Evolutionary conservation across 2,113 vertebrate genomes (phyloP).

Genomic region (Callithrix jacchus): DNA sequence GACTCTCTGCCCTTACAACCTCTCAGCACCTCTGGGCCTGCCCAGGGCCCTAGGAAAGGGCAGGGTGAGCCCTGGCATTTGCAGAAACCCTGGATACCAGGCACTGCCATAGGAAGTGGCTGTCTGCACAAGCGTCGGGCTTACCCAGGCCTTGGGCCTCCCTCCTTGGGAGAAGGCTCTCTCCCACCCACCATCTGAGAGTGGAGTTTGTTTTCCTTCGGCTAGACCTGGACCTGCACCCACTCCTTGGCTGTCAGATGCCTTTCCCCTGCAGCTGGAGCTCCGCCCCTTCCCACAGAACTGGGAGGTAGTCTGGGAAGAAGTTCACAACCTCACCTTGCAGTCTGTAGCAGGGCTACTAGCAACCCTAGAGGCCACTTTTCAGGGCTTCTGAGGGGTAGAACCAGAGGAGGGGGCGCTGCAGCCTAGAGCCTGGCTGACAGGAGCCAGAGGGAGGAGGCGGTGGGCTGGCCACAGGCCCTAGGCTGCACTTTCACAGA

Average conservation of each 20-base stretch:
- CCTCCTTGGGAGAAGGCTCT: not conserved
- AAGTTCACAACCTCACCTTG: not conserved
- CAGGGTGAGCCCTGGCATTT: not conserved
- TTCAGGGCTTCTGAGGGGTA: not conserved
- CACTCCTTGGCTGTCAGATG: not conserved
- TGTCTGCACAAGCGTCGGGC: not conserved
- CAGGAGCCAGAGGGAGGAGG: not conserved
- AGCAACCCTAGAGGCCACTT: not conserved
- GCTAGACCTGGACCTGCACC: not conserved
- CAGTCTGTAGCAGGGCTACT: not conserved
- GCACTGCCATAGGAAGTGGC: not conserved
- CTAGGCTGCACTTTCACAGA: not conserved
- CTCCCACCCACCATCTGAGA: not conserved
- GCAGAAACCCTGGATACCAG: not conserved
- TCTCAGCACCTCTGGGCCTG: not conserved
- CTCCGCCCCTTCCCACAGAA: not conserved
- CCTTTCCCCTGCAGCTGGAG: not conserved
- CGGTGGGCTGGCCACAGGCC: not conserved
- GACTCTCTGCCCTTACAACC: not conserved
- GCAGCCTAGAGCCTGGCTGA: too few relatives aligned
- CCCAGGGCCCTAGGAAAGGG: not conserved
- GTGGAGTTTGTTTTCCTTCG: not conserved
- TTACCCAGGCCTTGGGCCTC: not conserved
- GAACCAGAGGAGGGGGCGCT: not conserved
- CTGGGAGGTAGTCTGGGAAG: not conserved